A percentile compares a stretch with the other conserved stretches of the same genome.
phyloP scores from a whole-genome alignment of 2,888 invertebrate genomes.

The Xiphydria camelus region DNA sequence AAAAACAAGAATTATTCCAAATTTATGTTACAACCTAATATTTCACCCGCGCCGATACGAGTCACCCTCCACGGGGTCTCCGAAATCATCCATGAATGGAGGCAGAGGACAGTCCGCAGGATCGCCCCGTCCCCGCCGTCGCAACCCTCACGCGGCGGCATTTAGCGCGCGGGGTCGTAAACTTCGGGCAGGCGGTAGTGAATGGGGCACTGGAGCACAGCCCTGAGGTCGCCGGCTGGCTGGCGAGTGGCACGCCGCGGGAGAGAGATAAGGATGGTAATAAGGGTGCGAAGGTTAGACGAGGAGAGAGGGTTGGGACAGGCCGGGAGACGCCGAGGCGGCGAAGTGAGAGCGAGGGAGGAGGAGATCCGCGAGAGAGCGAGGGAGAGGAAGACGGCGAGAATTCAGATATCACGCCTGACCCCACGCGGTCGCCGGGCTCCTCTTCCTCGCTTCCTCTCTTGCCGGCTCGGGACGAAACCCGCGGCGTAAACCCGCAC shows the following conservation, averaged over 20 bases:
- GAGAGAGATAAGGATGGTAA: conserved; percentile 18
- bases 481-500: conserved; percentile 32
- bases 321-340: background rate
- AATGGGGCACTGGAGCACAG: conserved; percentile 36
- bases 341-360: conserved; percentile 6
- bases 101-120: no score
- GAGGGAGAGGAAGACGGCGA: conserved; percentile 18
- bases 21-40: no score
- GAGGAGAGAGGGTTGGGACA: background rate
- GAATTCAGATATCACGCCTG: conserved; percentile 37
- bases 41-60: no score
- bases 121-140: no score
- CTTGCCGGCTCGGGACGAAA: conserved; percentile 26
- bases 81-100: no score
- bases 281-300: conserved; percentile 15
- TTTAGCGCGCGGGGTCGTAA: conserved; percentile 1
- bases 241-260: conserved; percentile 11
- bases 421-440: conserved; percentile 26
- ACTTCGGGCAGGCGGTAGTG: conserved; percentile 11
- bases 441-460: conserved; percentile 19
- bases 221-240: conserved; percentile 24
- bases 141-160: no score
- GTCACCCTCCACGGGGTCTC: no score
- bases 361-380: conserved; percentile 12
- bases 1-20: no score